Evolutionary conservation across 2,113 vertebrate genomes (phyloP).

Genomic region (Nannospalax galili): DNA sequence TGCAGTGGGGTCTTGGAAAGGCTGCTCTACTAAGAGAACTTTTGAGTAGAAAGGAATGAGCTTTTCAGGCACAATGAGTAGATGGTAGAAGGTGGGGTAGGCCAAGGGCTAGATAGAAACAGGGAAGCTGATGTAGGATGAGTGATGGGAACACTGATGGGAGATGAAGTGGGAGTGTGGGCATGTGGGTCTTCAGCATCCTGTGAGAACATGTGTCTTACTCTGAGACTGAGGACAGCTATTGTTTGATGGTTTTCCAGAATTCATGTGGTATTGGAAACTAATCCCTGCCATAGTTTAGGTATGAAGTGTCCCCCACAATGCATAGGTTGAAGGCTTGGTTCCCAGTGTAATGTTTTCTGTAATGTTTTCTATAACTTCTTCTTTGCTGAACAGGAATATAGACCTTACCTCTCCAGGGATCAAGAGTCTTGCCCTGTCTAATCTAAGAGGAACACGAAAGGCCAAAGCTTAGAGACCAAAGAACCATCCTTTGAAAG

Average conservation of each 20-base stretch:
- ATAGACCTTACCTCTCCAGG: too few relatives aligned
- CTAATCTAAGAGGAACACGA: too few relatives aligned
- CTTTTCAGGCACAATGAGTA: not conserved
- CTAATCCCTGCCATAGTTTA: not conserved
- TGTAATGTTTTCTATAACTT: too few relatives aligned
- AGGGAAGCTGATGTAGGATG: not conserved
- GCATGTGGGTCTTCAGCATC: not conserved
- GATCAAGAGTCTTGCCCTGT: too few relatives aligned
- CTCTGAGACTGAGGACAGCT: not conserved
- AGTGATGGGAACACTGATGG: too few relatives aligned
- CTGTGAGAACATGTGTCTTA: not conserved
- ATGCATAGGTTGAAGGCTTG: not conserved
- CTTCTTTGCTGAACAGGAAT: too few relatives aligned
- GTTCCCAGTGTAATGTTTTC: not conserved
- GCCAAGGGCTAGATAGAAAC: not conserved
- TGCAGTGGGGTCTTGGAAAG: not conserved
- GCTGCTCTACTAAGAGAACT: not conserved
- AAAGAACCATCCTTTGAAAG: too few relatives aligned
- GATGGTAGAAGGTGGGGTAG: not conserved
- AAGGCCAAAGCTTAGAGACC: too few relatives aligned
- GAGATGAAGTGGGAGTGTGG: not conserved
- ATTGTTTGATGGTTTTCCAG: not conserved
- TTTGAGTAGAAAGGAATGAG: not conserved
- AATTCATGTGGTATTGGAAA: not conserved
- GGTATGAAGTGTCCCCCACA: not conserved